Conservation (phyloP, 2,797 vertebrate genomes). For the Glyptemys insculpta region DNA sequence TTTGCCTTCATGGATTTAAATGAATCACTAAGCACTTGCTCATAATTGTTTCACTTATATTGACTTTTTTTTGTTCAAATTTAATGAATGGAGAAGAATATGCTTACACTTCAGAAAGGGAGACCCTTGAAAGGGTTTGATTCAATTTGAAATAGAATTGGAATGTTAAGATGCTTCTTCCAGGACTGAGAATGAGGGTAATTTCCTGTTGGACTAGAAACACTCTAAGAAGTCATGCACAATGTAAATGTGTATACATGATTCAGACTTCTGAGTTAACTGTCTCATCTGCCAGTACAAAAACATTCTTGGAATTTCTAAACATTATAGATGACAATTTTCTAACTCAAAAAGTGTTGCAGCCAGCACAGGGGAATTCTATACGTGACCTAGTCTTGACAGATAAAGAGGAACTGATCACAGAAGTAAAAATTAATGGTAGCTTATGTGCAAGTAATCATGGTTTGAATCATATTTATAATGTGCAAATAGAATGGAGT, state of each 20-base stretch:
- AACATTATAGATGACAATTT: not conserved
- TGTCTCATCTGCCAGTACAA: not conserved
- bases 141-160: not conserved
- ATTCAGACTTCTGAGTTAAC: not conserved
- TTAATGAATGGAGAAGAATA: constrained; percentile 14
- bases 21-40: not conserved
- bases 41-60: constrained; percentile 38
- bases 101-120: not conserved
- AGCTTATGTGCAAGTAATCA: not conserved
- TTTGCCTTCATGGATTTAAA: not conserved
- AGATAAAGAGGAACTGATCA: not conserved
- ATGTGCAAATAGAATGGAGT: not conserved
- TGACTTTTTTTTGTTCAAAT: not conserved
- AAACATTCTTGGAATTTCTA: not conserved
- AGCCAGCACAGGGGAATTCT: not conserved
- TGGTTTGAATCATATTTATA: not conserved
- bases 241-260: not conserved
- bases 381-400: not conserved
- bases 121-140: not conserved
- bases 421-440: not conserved
- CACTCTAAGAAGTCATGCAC: not conserved
- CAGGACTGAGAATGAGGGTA: not conserved
- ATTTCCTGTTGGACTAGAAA: not conserved
- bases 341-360: not conserved
- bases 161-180: not conserved